Conservation (phyloP, 2,113 vertebrate species). For the Lepisosteus oculatus region DNA sequence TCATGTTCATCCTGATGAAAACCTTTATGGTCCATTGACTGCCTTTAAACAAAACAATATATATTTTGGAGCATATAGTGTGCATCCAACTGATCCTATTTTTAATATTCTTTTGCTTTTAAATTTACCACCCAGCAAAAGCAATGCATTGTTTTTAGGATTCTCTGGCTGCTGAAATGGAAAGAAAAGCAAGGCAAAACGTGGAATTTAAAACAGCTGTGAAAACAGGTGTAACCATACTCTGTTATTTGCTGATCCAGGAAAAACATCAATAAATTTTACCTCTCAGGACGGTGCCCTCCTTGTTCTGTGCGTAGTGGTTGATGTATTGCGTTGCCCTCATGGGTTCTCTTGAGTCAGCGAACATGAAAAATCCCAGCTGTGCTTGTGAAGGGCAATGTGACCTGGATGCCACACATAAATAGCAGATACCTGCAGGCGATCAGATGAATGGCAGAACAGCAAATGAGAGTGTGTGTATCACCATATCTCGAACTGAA, state of each 20-base stretch:
- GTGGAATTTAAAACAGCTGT: conserved; percentile 36
- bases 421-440: conserved; percentile 17
- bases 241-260: conserved; percentile 57
- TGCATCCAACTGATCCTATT: no score
- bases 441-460: conserved; percentile 33
- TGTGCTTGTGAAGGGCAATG: conserved; percentile 30
- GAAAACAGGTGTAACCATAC: conserved; percentile 40
- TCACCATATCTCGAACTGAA: background rate
- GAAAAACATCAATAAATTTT: conserved; percentile 62
- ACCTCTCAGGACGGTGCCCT: conserved; percentile 56
- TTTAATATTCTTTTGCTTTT: no score
- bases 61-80: no score
- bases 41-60: no score
- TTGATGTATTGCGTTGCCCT: conserved; percentile 5
- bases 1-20: no score
- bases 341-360: conserved; percentile 35
- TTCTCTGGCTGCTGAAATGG: background rate
- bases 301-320: conserved; percentile 32
- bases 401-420: conserved; percentile 12
- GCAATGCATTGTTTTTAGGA: background rate
- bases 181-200: background rate
- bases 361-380: conserved; percentile 35
- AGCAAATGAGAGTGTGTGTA: conserved; percentile 13
- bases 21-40: no score
- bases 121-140: background rate